Base-by-base conservation (phyloP, 2,797 vertebrate species). In the Liasis olivaceus region DNA sequence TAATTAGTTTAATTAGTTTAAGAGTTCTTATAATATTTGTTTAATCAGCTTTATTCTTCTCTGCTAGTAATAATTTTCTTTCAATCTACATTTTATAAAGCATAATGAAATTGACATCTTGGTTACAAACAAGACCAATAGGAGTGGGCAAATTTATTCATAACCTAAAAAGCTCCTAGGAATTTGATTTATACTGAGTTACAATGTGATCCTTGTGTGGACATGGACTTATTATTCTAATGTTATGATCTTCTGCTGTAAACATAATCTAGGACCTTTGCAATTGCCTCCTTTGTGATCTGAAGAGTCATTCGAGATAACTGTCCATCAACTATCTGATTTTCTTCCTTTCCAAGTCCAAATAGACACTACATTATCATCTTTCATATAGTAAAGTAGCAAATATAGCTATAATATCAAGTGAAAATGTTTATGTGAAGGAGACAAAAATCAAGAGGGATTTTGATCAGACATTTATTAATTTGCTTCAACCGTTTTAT, bases 11-110 rank as follows among this genome's bases (percentile, higher is more conserved):
- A 81, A 81, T 81, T 81, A 81, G 20, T 81, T 28, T 2, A 94
- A 69, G 89, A n/a, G 11, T 66, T 64, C 28, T 28, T 56, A 64
- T 36, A 36, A 84, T 56, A 85, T 17, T 22, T 64, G 31, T 9
- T 42, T 92, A 88, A 89, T 60, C n/a, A 11, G 81, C 62, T 85
- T 60, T 66, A 59, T 62, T 85, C 54, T 85, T 64, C 4, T 60
- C 7, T 89, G 14, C 22, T 84, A 26, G 24, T 31, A 89, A 86
- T 69, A 64, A 85, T 60, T 86, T 92, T 4, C 28, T 77, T 86
- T 88, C 20, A 11, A 90, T 69, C 5, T 90, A 87, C 54, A 85
- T 85, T 89, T 89, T 85, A 85, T 59, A 85, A 90, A 62, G 15
- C 51, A 22, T 28, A 72, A 87, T 87, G 26, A 51, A 24, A 86